A percentile compares a stretch with the other conserved stretches of the same genome.
Evolutionary conservation across 1,140 invertebrate genomes (phyloP).

Genomic region (Muscidifurax raptorellus): DNA sequence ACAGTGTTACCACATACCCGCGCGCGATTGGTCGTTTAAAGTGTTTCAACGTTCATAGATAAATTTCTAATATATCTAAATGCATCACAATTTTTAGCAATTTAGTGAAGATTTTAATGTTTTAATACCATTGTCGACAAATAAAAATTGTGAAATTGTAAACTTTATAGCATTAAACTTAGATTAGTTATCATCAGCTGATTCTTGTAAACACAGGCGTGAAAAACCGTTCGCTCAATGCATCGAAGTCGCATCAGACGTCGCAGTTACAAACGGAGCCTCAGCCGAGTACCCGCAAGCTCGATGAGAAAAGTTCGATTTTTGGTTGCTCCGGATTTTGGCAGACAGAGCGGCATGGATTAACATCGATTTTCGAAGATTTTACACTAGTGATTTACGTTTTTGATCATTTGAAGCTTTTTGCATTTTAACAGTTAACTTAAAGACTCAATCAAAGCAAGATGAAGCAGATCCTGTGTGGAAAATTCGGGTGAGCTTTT

Average conservation of each 20-base stretch:
- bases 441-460: slow-evolving; percentile 52
- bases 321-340: slow-evolving; percentile 21
- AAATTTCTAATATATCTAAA: no score
- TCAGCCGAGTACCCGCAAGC: slow-evolving; percentile 5
- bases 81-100: no score
- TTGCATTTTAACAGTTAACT: slow-evolving; percentile 37
- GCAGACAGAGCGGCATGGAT: slow-evolving; percentile 19
- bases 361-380: slow-evolving; percentile 27
- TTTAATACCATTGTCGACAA: not conserved
- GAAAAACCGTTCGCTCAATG: no score
- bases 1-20: not conserved
- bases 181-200: not conserved
- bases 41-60: no score
- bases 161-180: not conserved
- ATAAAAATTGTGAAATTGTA: no score
- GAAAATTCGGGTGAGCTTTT: slow-evolving; percentile 75
- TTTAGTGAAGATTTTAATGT: not conserved
- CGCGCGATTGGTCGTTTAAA: not conserved
- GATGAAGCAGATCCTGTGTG: slow-evolving; percentile 77
- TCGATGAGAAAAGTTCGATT: slow-evolving; percentile 30
- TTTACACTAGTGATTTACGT: slow-evolving; percentile 19
- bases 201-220: not conserved
- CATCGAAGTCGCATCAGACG: not conserved
- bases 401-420: slow-evolving; percentile 38
- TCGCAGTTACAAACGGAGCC: not conserved